Evolutionary conservation across 2,888 invertebrate species (phyloP), one percentile per base, ranked within the genome.

Genomic region (Sipha maydis): DNA sequence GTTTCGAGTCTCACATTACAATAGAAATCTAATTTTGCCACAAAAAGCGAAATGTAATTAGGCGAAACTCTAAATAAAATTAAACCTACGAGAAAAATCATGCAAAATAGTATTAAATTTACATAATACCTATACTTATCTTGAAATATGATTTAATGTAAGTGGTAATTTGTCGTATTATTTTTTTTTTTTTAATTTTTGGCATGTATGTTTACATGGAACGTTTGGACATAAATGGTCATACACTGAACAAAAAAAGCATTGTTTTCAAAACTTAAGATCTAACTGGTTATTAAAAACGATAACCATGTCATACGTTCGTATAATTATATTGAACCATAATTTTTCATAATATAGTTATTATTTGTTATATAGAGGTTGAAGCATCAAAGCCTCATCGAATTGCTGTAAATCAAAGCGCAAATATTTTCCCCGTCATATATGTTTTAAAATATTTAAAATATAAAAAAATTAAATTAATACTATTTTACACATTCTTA

Each of bases 31-130:
- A 56, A 83, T 73, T 75, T 34, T 9, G 56, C 73, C 28, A 14
- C 38, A 11, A 34, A 75, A 73, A 83, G 83, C 38, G 83, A 73
- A 75, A 83, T 83, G 56, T 83, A 83, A 83, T 83, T 83, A 75
- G 83, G 38, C 73, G 38, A 83, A 71, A 83, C 71, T 34, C 71
- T 83, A 71, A 71, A 83, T 83, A 71, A 71, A 83, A 83, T 83
- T 48, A 71, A 25, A 19, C 54, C 11, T 73, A 75, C 73, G 28
- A n/a, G 71, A 19, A 34, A 73, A 73, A 73, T 54, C 54, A 25
- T 73, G 34, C 34, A 54, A n/a, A 83, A 75, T 73, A 73, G 54
- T 75, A n/a, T 19, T 21, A 48, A 31, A 83, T 83, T 83, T 83
- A 56, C 83, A 73, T 73, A 83, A 83, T 34, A n/a, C 48, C n/a